Base-by-base conservation (phyloP, 2,888 invertebrate species). In the Drosophila colorata region DNA sequence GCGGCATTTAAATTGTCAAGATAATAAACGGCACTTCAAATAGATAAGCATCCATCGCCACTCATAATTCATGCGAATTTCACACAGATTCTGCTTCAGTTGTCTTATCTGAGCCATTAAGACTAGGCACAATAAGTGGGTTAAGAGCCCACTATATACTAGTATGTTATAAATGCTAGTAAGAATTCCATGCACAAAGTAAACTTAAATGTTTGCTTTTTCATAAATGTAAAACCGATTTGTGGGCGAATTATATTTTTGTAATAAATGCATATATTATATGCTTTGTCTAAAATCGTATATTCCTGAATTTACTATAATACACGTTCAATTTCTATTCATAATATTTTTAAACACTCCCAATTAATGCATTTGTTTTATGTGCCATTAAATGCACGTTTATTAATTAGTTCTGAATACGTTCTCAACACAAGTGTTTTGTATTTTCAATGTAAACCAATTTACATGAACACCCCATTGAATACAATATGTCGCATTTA, bases 11-110 rank as follows among this genome's bases (percentile, higher is more conserved):
- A 68, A 52, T 61, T 78, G 67, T 78, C 81, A 70, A 68, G 74
- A 74, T 78, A 74, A 78, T 70, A 69, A 74, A 74, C 69, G 55
- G 14, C 69, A 69, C 69, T 69, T 61, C 61, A 80, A 78, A 77
- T 78, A 77, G 81, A 78, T 78, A 78, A 74, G 61, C 61, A 78
- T 67, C 61, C 73, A 65, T 56, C 23, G 57, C 73, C 73, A 47
- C 55, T 41, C 57, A 64, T 73, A 80, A 80, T 80, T 80, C 58
- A 75, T 75, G 40, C 46, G 53, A 74, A 64, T 63, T 69, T 59
- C 43, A 57, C 56, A 68, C 61, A 49, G 38, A 78, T 78, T 68
- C 68, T 18, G 44, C 38, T 52, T 48, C 37, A 64, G 28, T 38
- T 33, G 7, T 20, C 74, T 78, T 78, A 74, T 74, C 63, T 14